Evolutionary conservation across 2,797 vertebrate species (phyloP).

Genomic region (Sternotherus odoratus): DNA sequence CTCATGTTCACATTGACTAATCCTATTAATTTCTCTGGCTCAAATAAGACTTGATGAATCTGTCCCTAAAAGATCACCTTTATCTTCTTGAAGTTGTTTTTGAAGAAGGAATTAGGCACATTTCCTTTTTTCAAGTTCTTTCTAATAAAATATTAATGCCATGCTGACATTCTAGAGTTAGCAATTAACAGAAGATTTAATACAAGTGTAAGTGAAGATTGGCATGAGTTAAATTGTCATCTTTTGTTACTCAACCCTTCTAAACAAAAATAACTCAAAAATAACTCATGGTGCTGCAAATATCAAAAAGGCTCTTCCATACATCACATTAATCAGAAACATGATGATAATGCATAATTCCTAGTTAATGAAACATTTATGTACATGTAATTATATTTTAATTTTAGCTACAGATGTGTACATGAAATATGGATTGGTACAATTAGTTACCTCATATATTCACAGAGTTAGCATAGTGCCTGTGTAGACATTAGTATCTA

Average conservation of each 20-base stretch:
- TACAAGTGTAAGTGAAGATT: not conserved
- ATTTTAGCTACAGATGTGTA: constrained; percentile 67
- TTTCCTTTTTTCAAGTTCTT: not conserved
- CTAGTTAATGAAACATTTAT: constrained; percentile 64
- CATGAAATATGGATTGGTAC: constrained; percentile 33
- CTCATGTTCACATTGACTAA: not conserved
- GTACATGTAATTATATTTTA: constrained; percentile 54
- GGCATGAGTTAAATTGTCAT: not conserved
- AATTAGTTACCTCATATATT: constrained; percentile 46
- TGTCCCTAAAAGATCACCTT: not conserved
- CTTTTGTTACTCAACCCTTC: constrained; percentile 26
- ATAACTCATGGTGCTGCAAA: constrained; percentile 30
- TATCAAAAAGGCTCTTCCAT: constrained; percentile 45
- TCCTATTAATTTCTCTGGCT: not conserved
- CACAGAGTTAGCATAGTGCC: constrained; percentile 10
- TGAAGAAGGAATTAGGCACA: not conserved
- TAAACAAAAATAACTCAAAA: constrained; percentile 39
- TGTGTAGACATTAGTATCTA: constrained; percentile 22
- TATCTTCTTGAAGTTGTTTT: not conserved
- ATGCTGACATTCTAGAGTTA: not conserved
- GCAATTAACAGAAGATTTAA: not conserved
- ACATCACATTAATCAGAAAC: constrained; percentile 37
- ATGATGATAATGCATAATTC: constrained; percentile 51
- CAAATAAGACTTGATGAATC: not conserved
- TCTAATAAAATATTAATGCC: not conserved